Base-by-base conservation (phyloP, 1,140 invertebrate genomes). In the Drosophila quadrilineata region DNA sequence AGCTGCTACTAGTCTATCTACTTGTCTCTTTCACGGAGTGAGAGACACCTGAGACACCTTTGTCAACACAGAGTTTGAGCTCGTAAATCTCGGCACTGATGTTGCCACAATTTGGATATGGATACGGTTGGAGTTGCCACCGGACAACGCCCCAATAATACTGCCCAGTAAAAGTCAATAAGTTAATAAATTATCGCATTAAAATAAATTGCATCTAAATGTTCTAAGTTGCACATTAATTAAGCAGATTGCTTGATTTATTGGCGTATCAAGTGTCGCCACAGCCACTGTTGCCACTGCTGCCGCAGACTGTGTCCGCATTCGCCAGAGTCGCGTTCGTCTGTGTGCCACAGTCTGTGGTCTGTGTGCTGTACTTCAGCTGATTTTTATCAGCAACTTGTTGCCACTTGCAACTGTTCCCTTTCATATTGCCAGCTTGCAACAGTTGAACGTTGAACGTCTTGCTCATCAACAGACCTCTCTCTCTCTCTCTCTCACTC, bases 241-340 rank as follows among this genome's bases (percentile, higher is more conserved):
- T 88, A 88, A 88, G 75, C 68, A 88, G 87, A 88, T 88, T 88
- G 87, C 84, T 87, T 88, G 87, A 88, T 88, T 88, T 88, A 88
- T 88, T 85, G 86, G 70, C 87, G 73, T 87, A 88, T 88, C 87
- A 87, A 88, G 87, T 88, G 87, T 85, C 87, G 69, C 75, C 71
- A 38, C 40, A 35, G 29, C 28, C 50, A 33, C 33, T 41, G 38
- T 35, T 24, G 36, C 33, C 33, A 46, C 48, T 28, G 24, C 21
- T 10, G 29, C 9, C 9, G 29, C 9, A 9, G 1, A 14, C 12
- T 3, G 12, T 35, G 33, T 16, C n/a, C n/a, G n/a, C n/a, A n/a
- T n/a, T n/a, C n/a, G n/a, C n/a, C n/a, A n/a, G n/a, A n/a, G n/a
- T n/a, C n/a, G 33, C 16, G 33, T 35, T 6, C 8, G 12, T 35